Evolutionary conservation across 1,140 invertebrate species (phyloP).

Genomic region (Asobara japonica): DNA sequence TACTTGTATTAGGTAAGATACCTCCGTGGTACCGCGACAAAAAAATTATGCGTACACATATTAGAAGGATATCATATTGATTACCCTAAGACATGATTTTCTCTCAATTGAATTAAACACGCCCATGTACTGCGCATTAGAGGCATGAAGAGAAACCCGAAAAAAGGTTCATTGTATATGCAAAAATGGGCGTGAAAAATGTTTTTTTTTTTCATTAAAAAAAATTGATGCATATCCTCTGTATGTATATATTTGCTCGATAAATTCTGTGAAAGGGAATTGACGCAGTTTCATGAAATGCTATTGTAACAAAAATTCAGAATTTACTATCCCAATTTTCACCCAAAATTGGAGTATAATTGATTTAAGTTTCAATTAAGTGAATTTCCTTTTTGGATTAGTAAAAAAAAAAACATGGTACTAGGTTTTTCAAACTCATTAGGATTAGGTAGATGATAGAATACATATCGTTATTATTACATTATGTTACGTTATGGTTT

Average conservation of each 20-base stretch:
- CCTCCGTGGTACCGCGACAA: neutral
- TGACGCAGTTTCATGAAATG: constrained; percentile 52
- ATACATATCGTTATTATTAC: constrained; percentile 61
- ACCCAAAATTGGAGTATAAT: constrained; percentile 28
- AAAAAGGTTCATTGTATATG: constrained; percentile 49
- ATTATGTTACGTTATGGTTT: constrained; percentile 41
- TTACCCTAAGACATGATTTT: constrained; percentile 23
- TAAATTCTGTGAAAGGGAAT: neutral
- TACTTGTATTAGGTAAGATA: constrained; percentile 48
- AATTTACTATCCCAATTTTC: constrained; percentile 37
- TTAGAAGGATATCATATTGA: constrained; percentile 6
- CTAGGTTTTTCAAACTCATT: constrained; percentile 8
- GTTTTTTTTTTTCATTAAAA: constrained; percentile 34
- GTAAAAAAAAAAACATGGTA: constrained; percentile 20
- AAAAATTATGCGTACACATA: neutral
- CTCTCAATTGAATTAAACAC: constrained; percentile 21
- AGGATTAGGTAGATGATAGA: constrained; percentile 49
- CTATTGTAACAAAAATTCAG: constrained; percentile 52
- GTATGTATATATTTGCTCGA: constrained; percentile 65
- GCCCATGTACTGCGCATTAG: constrained; percentile 45
- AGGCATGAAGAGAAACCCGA: constrained; percentile 49
- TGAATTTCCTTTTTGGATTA: constrained; percentile 4
- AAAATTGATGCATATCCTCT: constrained; percentile 61
- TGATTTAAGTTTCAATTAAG: neutral
- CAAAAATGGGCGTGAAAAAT: constrained; percentile 25